Percentiles rank a stretch among this genome's conserved stretches.
phyloP scores from a whole-genome alignment of 1,140 invertebrate species.

The Scaptomyza pallida region DNA sequence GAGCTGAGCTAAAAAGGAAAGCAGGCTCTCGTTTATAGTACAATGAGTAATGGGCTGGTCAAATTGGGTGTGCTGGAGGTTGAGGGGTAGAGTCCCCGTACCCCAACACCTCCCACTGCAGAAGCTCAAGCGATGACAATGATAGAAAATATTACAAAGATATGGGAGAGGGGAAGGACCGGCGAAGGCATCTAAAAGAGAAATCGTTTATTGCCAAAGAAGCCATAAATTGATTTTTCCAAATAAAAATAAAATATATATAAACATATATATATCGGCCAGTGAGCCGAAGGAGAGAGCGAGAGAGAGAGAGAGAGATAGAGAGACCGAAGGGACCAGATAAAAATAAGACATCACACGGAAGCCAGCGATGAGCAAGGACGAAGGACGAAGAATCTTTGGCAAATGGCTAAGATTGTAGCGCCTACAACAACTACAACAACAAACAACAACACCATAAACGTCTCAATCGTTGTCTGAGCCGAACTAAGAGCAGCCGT shows the following conservation, averaged over 20 bases:
- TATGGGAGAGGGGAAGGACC: constrained; percentile 72
- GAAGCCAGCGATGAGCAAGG: constrained; percentile 17
- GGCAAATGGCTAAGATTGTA: constrained; percentile 34
- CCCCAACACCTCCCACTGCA: not conserved
- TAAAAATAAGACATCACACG: constrained; percentile 70
- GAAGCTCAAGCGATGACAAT: constrained; percentile 72
- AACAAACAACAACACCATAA: constrained; percentile 26
- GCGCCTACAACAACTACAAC: constrained; percentile 28
- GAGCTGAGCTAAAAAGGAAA: constrained; percentile 14
- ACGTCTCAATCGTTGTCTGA: constrained; percentile 42
- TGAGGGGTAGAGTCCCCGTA: too few species aligned
- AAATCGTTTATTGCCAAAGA: constrained; percentile 82
- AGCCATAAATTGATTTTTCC: constrained; percentile 81
- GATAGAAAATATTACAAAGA: constrained; percentile 82
- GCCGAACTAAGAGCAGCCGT: not conserved
- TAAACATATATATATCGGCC: constrained; percentile 41
- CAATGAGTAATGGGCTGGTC: constrained; percentile 68
- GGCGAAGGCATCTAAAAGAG: constrained; percentile 78
- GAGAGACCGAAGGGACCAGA: constrained; percentile 42
- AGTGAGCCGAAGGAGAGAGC: constrained; percentile 18
- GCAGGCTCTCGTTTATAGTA: constrained; percentile 18
- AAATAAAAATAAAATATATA: constrained; percentile 77
- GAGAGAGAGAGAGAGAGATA: too few species aligned
- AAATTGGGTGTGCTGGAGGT: constrained; percentile 40
- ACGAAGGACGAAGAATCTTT: not conserved